A percentile compares a stretch with the other conserved stretches of the same genome.
phyloP scores from a whole-genome alignment of 2,888 invertebrate genomes.

The Azorinus chamasolen region DNA sequence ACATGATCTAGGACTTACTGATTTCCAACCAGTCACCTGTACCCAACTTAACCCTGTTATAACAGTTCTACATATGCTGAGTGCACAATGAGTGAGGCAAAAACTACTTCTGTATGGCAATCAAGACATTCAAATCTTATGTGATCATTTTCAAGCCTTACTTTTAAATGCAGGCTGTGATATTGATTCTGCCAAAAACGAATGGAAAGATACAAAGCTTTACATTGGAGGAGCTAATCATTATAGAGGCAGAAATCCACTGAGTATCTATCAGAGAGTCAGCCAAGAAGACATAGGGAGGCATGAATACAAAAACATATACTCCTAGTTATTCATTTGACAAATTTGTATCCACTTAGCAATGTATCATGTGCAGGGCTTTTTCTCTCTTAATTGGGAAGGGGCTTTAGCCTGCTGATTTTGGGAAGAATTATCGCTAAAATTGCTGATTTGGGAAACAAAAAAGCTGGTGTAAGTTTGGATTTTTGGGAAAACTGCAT shows the following conservation, averaged over 20 bases:
- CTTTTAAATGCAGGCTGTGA: slow-evolving; percentile 33
- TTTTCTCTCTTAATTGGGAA: too few species aligned
- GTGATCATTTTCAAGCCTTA: slow-evolving; percentile 1
- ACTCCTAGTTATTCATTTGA: slow-evolving; percentile 41
- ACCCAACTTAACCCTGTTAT: too few species aligned
- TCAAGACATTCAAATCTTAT: slow-evolving; percentile 25
- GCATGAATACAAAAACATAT: slow-evolving; percentile 42
- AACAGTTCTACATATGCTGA: too few species aligned
- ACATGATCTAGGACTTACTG: too few species aligned
- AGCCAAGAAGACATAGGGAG: slow-evolving; percentile 39
- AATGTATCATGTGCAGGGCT: slow-evolving; percentile 52
- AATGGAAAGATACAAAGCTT: slow-evolving; percentile 43
- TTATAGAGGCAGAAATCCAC: slow-evolving; percentile 36
- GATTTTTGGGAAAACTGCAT: too few species aligned
- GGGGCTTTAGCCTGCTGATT: too few species aligned
- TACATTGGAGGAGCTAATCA: slow-evolving; percentile 24
- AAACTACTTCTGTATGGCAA: slow-evolving; percentile 46
- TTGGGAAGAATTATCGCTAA: too few species aligned
- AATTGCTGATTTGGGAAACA: too few species aligned
- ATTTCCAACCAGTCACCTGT: too few species aligned
- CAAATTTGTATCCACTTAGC: slow-evolving; percentile 42
- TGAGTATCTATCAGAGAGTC: slow-evolving; percentile 32
- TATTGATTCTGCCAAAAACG: slow-evolving; percentile 24
- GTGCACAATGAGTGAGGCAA: too few species aligned
- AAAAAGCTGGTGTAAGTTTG: too few species aligned